phyloP scores from a whole-genome alignment of 2,888 invertebrate species.

The Amblyteles armatorius region DNA sequence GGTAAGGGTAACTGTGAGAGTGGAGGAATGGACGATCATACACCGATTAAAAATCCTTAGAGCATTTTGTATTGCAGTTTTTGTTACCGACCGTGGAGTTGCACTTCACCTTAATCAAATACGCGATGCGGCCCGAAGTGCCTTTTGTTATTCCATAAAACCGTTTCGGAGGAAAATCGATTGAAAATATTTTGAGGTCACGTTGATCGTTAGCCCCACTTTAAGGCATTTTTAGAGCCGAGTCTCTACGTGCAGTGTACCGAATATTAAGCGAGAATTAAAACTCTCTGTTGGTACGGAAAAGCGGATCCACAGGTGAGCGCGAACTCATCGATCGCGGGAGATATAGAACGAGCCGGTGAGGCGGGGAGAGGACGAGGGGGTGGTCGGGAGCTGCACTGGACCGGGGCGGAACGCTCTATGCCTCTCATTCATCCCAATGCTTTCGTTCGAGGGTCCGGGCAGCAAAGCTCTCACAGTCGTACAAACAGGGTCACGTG shows the following conservation, averaged over 20 bases:
- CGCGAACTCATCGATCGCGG: conserved; percentile 18
- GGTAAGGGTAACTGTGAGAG: background rate
- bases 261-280: conserved; percentile 1
- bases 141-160: too few species aligned
- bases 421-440: conserved; percentile 41
- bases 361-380: conserved; percentile 14
- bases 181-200: too few species aligned
- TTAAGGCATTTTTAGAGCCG: too few species aligned
- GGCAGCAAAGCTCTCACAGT: conserved; percentile 8
- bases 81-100: too few species aligned
- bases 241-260: background rate
- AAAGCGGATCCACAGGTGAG: conserved; percentile 44
- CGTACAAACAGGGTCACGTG: conserved; percentile 32
- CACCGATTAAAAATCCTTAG: too few species aligned
- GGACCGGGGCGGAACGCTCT: conserved; percentile 46
- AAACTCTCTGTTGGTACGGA: background rate
- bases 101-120: too few species aligned
- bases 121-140: too few species aligned
- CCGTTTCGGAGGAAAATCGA: too few species aligned
- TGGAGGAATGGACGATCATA: background rate
- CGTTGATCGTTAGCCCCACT: too few species aligned
- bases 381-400: conserved; percentile 16
- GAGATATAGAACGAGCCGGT: conserved; percentile 10
- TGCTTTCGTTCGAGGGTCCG: conserved; percentile 14
- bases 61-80: too few species aligned